Evolutionary conservation across 2,888 invertebrate genomes (phyloP).

Genomic region (Scaptodrosophila latifasciaeformis): DNA sequence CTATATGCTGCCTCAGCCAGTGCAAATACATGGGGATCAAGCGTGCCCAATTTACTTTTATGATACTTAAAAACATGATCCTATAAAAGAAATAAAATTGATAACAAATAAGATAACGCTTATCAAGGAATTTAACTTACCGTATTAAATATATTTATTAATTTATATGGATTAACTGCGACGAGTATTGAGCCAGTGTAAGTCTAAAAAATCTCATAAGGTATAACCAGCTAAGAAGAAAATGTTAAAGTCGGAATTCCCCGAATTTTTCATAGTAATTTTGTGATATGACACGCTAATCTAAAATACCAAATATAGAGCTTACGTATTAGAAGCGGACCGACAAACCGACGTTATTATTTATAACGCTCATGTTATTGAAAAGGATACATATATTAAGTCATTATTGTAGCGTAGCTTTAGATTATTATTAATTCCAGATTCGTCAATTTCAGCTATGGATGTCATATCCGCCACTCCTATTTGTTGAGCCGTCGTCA

Average conservation of each 20-base stretch:
- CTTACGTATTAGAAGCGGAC: too few relatives aligned
- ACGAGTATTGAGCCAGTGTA: constrained; percentile 94
- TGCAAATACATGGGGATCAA: constrained; percentile 93
- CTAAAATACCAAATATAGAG: too few relatives aligned
- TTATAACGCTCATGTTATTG: too few relatives aligned
- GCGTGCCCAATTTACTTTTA: constrained; percentile 85
- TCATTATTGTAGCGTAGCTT: constrained; percentile 87
- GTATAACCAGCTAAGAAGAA: too few relatives aligned
- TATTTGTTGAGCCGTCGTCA: constrained; percentile 76
- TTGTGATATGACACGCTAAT: too few relatives aligned
- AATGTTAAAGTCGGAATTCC: too few relatives aligned
- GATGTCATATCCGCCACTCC: constrained; percentile 94
- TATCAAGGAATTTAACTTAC: constrained; percentile 77
- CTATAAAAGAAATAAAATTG: constrained; percentile 76
- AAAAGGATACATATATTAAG: constrained; percentile 94
- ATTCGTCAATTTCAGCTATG: constrained; percentile 92
- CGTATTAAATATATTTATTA: constrained; percentile 89
- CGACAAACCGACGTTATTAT: too few relatives aligned
- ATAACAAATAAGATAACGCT: neutral
- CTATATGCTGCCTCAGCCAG: constrained; percentile 90
- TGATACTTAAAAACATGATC: constrained; percentile 88
- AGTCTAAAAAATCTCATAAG: too few relatives aligned
- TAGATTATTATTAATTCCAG: constrained; percentile 91
- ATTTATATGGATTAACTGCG: constrained; percentile 96
- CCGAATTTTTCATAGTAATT: too few relatives aligned